Percentiles rank a stretch among this genome's conserved stretches.
These are phyloP conservation scores for Mormyrops attenuatus DNA, from an alignment of 2,797 vertebrate genomes.

Conservation along the genomic window DNA sequence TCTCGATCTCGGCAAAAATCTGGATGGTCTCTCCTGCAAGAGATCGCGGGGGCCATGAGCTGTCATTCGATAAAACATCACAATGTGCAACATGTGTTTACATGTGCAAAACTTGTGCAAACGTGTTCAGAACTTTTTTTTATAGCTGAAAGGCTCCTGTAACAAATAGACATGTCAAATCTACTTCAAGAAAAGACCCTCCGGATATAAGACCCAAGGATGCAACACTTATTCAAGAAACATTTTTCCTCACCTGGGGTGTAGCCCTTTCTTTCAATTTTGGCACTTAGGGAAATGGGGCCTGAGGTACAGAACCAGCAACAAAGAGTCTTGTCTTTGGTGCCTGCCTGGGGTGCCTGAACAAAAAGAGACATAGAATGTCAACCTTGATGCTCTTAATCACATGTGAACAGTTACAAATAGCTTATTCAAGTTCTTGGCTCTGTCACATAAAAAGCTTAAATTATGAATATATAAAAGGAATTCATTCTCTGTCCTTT, in stretches of 20 bases:
- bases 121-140: not conserved
- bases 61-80: not conserved
- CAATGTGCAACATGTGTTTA: not conserved
- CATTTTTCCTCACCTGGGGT: constrained; percentile 77
- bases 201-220: not conserved
- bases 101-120: not conserved
- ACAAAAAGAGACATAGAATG: constrained; percentile 24
- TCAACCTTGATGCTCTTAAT: not conserved
- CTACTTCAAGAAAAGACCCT: not conserved
- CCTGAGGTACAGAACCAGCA: constrained; percentile 98
- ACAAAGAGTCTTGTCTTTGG: constrained; percentile 96
- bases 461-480: not conserved
- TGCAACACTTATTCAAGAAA: not conserved
- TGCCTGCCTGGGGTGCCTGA: constrained; percentile 91
- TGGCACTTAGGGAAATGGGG: constrained; percentile 97
- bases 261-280: constrained; percentile 96
- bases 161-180: not conserved
- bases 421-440: not conserved
- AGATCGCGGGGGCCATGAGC: not conserved
- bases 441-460: not conserved
- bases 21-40: constrained; percentile 89
- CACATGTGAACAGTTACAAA: not conserved
- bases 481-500: not conserved
- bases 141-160: not conserved
- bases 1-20: constrained; percentile 96